Evolutionary conservation across 2,113 vertebrate genomes (phyloP).

Genomic region (Oncorhynchus tshawytscha): DNA sequence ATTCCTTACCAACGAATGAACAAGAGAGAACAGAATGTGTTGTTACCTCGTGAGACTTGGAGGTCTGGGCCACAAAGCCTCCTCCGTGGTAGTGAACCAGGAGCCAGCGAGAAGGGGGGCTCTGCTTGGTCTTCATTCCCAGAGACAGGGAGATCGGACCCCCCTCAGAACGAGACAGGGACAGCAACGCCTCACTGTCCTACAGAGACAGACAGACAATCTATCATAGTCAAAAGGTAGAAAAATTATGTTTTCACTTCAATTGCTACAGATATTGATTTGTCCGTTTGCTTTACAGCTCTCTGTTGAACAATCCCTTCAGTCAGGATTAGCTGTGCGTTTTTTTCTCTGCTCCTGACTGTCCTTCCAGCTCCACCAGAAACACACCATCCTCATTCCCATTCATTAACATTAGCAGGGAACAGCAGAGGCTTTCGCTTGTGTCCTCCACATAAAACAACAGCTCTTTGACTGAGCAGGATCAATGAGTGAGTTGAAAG

Average conservation of each 20-base stretch:
- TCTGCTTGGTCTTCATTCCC: slow-evolving; percentile 69
- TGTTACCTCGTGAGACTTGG: slow-evolving; percentile 85
- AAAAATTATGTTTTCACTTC: slow-evolving; percentile 17
- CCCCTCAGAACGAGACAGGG: slow-evolving; percentile 76
- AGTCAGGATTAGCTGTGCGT: slow-evolving; percentile 32
- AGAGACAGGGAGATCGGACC: slow-evolving; percentile 75
- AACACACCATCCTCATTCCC: slow-evolving; percentile 28
- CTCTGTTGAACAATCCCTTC: slow-evolving; percentile 24
- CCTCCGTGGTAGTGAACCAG: slow-evolving; percentile 87
- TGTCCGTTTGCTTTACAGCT: background rate
- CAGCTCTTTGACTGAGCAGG: slow-evolving; percentile 27
- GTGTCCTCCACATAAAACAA: slow-evolving; percentile 18
- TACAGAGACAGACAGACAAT: slow-evolving; percentile 56
- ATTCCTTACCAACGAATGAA: background rate
- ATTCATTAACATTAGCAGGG: slow-evolving; percentile 45
- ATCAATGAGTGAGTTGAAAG: slow-evolving; percentile 46
- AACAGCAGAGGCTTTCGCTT: slow-evolving; percentile 8
- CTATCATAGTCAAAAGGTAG: background rate
- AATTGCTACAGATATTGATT: slow-evolving; percentile 10
- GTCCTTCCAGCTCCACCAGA: slow-evolving; percentile 20
- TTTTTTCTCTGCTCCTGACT: slow-evolving; percentile 35
- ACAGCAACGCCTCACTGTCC: slow-evolving; percentile 81
- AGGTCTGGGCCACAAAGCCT: slow-evolving; percentile 91
- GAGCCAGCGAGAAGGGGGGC: slow-evolving; percentile 76
- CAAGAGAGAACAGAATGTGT: background rate